Conservation (phyloP, 1,140 invertebrate species). For the Oryctes rhinoceros region DNA sequence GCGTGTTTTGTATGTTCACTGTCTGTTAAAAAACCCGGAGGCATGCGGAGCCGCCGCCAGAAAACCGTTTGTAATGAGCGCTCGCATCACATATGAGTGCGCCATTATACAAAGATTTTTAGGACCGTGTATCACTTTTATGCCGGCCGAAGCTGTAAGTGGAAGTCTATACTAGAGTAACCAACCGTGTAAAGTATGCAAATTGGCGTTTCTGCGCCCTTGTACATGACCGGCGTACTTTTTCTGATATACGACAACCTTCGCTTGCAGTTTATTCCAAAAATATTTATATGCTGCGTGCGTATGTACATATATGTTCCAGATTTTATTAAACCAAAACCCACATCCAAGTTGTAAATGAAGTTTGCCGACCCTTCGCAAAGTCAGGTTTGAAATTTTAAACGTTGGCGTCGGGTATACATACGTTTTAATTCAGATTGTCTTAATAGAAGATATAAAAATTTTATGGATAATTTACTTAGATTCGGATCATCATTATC, state of each 20-base stretch:
- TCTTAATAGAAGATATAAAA: no score
- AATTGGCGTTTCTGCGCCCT: slow-evolving; percentile 52
- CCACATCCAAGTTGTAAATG: slow-evolving; percentile 8
- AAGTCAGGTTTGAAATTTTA: slow-evolving; percentile 9
- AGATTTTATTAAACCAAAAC: slow-evolving; percentile 1
- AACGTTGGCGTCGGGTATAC: neutral
- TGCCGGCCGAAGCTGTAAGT: slow-evolving; percentile 50
- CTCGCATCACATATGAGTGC: slow-evolving; percentile 32
- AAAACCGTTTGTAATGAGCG: slow-evolving; percentile 34
- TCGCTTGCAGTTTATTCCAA: slow-evolving; percentile 35
- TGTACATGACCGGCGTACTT: slow-evolving; percentile 29
- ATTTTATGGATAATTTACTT: no score
- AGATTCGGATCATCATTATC: no score
- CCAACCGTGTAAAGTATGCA: slow-evolving; percentile 56
- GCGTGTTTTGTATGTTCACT: slow-evolving; percentile 28
- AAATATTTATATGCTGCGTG: neutral
- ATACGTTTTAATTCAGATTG: neutral
- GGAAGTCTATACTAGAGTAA: slow-evolving; percentile 51
- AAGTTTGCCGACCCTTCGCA: neutral
- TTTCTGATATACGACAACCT: slow-evolving; percentile 24
- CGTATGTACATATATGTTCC: neutral
- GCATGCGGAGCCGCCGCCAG: slow-evolving; percentile 12
- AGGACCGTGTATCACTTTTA: slow-evolving; percentile 55
- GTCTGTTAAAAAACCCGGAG: slow-evolving; percentile 23
- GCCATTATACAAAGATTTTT: slow-evolving; percentile 40